Base-by-base conservation (phyloP, 2,888 invertebrate species). In the Troides aeacus region DNA sequence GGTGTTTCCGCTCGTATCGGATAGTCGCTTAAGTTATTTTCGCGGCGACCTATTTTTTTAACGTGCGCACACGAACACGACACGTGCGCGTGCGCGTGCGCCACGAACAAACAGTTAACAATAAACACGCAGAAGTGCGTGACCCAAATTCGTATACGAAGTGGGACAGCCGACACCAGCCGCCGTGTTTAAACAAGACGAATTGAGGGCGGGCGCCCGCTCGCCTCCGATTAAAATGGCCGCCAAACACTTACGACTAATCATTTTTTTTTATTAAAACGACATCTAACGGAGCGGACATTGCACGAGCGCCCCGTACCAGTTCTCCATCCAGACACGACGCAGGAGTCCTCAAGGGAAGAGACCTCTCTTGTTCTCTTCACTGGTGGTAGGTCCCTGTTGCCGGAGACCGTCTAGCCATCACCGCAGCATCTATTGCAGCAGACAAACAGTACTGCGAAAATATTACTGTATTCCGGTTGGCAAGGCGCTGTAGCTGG, bases 101-200 rank as follows among this genome's bases (percentile, higher is more conserved):
- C 64, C 72, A 56, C 21, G 72, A 72, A 78, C 69, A 56, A 64
- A 60, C 39, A 53, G 75, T 75, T 73, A 83, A 85, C 81, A 84
- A 81, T 83, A 83, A 84, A 78, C 79, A 78, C 72, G 77, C 83
- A 77, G 82, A 83, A 81, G 58, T 81, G n/a, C 79, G 84, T 84
- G 89, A 88, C 89, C 88, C 75, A 85, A 84, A 88, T 88, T 77
- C 78, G 83, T 77, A 76, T 82, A 73, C 69, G 75, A 1, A 39
- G 39, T 1, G 39, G 10, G 39, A 8, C 1, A 8, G 39, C 77
- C 79, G 78, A 82, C 81, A 81, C 79, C 80, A 80, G 72, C 77
- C 77, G 78, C 74, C 71, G 67, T 74, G 69, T 73, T 80, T 83
- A 81, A 85, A 84, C 82, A 82, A 84, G 85, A 86, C 78, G 82